Conservation (phyloP, 2,888 invertebrate species). For the Magallana nippona region DNA sequence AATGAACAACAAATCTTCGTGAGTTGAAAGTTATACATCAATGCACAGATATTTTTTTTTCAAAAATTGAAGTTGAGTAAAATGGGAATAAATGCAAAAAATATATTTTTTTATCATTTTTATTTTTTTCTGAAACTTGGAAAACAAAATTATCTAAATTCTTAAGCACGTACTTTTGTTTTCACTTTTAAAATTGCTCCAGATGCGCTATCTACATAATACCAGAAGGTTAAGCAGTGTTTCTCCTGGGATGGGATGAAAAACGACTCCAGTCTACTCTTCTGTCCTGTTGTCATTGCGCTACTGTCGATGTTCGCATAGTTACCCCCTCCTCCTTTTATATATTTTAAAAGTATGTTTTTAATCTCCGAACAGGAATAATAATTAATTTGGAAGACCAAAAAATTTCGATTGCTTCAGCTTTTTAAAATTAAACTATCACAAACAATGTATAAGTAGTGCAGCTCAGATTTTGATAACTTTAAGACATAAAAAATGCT, state of each 20-base stretch:
- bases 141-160: not conserved
- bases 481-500: no score
- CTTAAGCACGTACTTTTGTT: constrained; percentile 1
- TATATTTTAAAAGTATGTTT: no score
- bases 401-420: no score
- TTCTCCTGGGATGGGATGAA: not conserved
- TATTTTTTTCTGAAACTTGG: not conserved
- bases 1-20: no score
- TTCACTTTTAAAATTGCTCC: not conserved
- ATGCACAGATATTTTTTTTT: no score
- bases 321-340: constrained; percentile 6
- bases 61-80: no score
- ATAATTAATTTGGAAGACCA: no score
- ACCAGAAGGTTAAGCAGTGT: constrained; percentile 36
- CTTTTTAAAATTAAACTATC: not conserved
- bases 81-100: no score
- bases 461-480: no score
- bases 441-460: no score
- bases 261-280: constrained; percentile 23
- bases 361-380: not conserved
- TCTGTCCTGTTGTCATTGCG: not conserved
- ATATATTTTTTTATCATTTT: no score
- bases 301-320: not conserved
- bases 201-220: constrained; percentile 16
- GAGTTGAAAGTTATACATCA: no score